These are phyloP conservation scores for Trachelus stipa DNA, from an alignment of 2,888 invertebrate species.

Conservation along the genomic window DNA sequence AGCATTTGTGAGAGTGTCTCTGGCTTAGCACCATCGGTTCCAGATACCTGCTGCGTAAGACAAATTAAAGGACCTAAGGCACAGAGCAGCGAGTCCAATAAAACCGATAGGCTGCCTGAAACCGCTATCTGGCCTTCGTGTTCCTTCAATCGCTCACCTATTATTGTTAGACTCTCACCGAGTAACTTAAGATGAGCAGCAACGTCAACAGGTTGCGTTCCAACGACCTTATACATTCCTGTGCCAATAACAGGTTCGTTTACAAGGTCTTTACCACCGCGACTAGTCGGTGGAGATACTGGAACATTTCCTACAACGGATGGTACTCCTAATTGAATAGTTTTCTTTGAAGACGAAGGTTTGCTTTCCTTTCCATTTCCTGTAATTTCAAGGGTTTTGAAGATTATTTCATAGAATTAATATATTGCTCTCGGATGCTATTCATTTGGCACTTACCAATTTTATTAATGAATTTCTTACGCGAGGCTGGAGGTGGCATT, in stretches of 20 bases:
- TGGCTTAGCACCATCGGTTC: constrained; percentile 67
- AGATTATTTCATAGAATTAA: background rate
- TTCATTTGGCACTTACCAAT: constrained; percentile 48
- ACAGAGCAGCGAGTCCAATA: constrained; percentile 92
- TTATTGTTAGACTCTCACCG: constrained; percentile 93
- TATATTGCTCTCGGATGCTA: background rate
- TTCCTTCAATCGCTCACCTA: constrained; percentile 92
- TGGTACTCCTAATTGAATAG: constrained; percentile 63
- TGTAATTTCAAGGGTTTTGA: constrained; percentile 24
- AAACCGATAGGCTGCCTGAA: constrained; percentile 92
- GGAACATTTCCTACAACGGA: constrained; percentile 55
- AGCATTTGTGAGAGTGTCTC: constrained; percentile 76
- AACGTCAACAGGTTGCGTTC: constrained; percentile 87
- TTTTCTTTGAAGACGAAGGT: constrained; percentile 53
- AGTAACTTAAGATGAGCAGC: constrained; percentile 92
- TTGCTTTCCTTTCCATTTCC: constrained; percentile 56
- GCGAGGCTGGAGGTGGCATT: constrained; percentile 56
- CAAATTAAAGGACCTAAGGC: constrained; percentile 90
- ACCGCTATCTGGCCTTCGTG: constrained; percentile 97
- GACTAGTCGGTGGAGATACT: constrained; percentile 54
- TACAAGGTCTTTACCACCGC: constrained; percentile 59
- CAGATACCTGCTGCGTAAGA: constrained; percentile 85
- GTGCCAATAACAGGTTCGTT: constrained; percentile 63
- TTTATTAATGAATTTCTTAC: constrained; percentile 68
- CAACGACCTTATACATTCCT: constrained; percentile 74